Evolutionary conservation across 2,888 invertebrate genomes (phyloP), one percentile per base, ranked within the genome.

Genomic region (Teleiodes luculella): DNA sequence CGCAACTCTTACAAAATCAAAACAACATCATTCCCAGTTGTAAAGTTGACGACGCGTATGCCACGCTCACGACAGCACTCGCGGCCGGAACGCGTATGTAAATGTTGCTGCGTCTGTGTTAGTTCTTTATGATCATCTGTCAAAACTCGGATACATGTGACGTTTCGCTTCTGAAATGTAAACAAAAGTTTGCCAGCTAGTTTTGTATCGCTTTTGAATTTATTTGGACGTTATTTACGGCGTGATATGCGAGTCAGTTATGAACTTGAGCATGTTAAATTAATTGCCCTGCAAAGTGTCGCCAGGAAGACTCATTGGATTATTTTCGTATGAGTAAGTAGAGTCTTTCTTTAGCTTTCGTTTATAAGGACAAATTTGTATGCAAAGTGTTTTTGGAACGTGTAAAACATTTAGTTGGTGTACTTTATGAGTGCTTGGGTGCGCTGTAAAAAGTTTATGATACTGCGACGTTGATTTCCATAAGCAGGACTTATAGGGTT

Each of bases 61-160:
- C 48, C 61, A 56, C 68, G 66, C 60, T 56, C 65, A 50, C 61
- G 67, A 62, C 68, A 62, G 65, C 61, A 68, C 65, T 55, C 68
- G 71, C 72, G 64, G 63, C 64, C 68, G 67, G 65, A 55, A 55
- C 66, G 74, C 76, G 76, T 82, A 87, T 85, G 86, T 79, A 84
- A 85, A 86, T 85, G 80, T 80, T 70, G 68, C 67, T 77, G 78
- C 83, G 83, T 65, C 70, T 76, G 83, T 86, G 84, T 85, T 79
- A 62, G 77, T 81, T 75, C 77, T 78, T 78, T 86, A 85, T 83
- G 82, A 86, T 79, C 82, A 82, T 80, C 86, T 88, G 89, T 88
- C 89, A 88, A 87, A 87, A 84, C 80, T 79, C 75, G 73, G 78
- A 72, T 80, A 84, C 89, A 80, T 87, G 85, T 83, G 89, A 87